Conservation (phyloP, 2,113 vertebrate genomes). For the Etia nguti region DNA sequence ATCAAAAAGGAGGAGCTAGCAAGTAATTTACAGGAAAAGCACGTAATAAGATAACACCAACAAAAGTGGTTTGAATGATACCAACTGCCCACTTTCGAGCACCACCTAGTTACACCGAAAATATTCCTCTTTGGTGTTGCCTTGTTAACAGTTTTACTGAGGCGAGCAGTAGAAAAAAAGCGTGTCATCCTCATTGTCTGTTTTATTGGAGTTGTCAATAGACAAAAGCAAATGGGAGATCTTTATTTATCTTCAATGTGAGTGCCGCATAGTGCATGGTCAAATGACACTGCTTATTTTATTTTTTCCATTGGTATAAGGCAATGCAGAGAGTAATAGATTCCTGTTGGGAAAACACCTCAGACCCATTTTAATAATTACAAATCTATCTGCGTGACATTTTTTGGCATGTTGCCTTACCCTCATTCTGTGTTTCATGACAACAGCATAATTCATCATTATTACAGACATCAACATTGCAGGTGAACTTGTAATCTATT, state of each 20-base stretch:
- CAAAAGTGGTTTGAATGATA: background rate
- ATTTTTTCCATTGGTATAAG: background rate
- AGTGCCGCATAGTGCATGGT: background rate
- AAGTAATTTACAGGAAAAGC: background rate
- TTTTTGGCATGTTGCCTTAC: background rate
- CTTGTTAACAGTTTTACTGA: background rate
- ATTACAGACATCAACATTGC: background rate
- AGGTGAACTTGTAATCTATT: background rate
- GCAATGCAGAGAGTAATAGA: background rate
- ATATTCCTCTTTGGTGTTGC: background rate
- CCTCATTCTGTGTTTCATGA: background rate
- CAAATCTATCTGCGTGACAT: background rate
- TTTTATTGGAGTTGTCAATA: background rate
- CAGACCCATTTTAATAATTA: background rate
- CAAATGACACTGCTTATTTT: background rate
- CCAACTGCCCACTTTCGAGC: background rate
- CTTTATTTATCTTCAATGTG: background rate
- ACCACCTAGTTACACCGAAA: background rate
- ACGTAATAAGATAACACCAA: background rate
- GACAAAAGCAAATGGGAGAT: background rate
- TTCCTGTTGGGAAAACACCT: background rate
- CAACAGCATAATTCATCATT: slow-evolving; percentile 19
- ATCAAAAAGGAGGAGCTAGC: background rate
- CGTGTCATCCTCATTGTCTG: background rate
- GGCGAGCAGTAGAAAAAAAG: background rate